Base-by-base conservation (phyloP, 2,888 invertebrate species). In the Coenonympha arcania region DNA sequence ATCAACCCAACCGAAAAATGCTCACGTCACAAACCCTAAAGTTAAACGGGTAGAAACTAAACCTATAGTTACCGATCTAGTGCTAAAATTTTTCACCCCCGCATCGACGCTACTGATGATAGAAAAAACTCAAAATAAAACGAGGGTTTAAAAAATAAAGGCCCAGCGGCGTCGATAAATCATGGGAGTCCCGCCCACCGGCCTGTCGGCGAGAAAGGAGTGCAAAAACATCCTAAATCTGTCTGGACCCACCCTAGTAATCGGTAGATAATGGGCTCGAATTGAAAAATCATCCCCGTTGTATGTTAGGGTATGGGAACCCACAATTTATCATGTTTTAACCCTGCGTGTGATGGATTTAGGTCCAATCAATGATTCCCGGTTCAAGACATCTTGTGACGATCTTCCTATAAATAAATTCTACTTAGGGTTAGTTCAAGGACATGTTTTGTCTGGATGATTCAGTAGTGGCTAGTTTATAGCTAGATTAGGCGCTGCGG, bases 171-270 rank as follows among this genome's bases (percentile, higher is more conserved):
- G 66, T 68, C 75, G 69, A 82, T 82, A 80, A 82, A 81, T 82
- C 80, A 81, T 75, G 68, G 66, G 62, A 61, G 67, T 67, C 65
- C 68, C 69, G 68, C 64, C 68, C 70, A 62, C 66, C 60, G 66
- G 60, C 56, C 66, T 70, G 54, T 40, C 56, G 52, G 43, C 48
- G 44, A 54, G 55, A 47, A 47, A 48, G 43, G 49, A 48, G 51
- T 52, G 55, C 62, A 65, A 64, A 65, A 84, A 81, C 80, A 75
- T 73, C 75, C 77, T 75, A 68, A 72, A 77, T 76, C 74, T 73
- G 78, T 79, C 79, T 75, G 75, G 76, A 71, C 71, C 76, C 63
- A 78, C 83, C 84, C 82, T 78, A 79, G 80, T 83, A 83, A 84
- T 84, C 80, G 77, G 71, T 73, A 76, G 79, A 83, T 83, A 83